phyloP scores from a whole-genome alignment of 2,888 invertebrate species.

The Halictus ligatus region DNA sequence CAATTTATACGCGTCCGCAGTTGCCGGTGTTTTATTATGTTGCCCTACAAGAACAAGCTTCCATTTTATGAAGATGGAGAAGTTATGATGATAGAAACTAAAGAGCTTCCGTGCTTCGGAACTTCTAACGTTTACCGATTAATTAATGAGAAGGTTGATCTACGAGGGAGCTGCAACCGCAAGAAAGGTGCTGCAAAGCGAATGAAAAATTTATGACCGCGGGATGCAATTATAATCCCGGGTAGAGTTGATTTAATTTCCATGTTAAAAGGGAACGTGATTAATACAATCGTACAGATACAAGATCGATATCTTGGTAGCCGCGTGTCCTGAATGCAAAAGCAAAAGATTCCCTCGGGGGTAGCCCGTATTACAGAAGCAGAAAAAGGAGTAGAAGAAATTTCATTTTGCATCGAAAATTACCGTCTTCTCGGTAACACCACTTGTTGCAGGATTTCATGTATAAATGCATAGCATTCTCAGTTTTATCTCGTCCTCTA shows the following conservation, averaged over 20 bases:
- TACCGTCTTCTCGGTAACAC: neutral
- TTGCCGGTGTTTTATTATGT: neutral
- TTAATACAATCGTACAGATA: neutral
- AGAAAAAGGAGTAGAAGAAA: neutral
- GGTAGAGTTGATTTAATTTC: neutral
- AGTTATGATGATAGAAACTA: neutral
- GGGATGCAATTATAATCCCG: neutral
- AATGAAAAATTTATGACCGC: neutral
- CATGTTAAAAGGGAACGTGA: neutral
- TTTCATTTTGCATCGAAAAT: slow-evolving; percentile 15
- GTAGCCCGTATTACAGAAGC: neutral
- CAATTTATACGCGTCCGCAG: neutral
- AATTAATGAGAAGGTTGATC: slow-evolving; percentile 1
- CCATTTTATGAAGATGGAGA: neutral
- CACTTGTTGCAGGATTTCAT: slow-evolving; percentile 3
- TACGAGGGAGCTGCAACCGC: neutral
- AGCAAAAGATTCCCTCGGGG: neutral
- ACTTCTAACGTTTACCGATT: neutral
- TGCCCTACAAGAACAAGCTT: neutral
- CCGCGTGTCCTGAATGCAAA: neutral
- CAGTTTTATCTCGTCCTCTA: neutral
- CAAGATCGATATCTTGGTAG: neutral
- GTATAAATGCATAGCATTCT: slow-evolving; percentile 7
- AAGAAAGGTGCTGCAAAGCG: neutral
- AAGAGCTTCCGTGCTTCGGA: neutral